Evolutionary conservation across 2,888 invertebrate genomes (phyloP).

Genomic region (Isoperla grammatica): DNA sequence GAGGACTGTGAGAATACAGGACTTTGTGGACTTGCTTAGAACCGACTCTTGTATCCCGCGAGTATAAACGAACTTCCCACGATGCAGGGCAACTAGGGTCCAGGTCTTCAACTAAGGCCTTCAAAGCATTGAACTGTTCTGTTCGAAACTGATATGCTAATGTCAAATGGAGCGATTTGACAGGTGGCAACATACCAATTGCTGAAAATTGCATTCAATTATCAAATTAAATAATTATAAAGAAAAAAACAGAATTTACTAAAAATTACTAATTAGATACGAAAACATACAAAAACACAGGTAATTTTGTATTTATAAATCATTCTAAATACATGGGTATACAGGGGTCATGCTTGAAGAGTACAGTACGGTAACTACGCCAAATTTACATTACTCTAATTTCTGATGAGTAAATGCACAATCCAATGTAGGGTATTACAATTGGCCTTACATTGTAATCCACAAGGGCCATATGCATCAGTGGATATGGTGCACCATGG

Average conservation of each 20-base stretch:
- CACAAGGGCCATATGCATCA: conserved; percentile 56
- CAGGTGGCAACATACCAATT: conserved; percentile 70
- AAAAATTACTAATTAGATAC: conserved; percentile 16
- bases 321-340: no score
- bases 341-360: no score
- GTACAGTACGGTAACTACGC: no score
- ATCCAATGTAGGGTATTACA: no score
- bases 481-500: conserved; percentile 65
- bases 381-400: no score
- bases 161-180: conserved; percentile 81
- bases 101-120: conserved; percentile 66
- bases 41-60: conserved; percentile 70
- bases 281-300: conserved; percentile 10
- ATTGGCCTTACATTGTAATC: conserved; percentile 56
- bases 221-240: no score
- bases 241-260: conserved; percentile 30
- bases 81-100: conserved; percentile 58
- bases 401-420: no score
- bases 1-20: conserved; percentile 65
- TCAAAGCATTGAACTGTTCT: conserved; percentile 63
- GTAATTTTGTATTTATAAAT: no score
- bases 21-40: conserved; percentile 54
- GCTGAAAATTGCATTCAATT: conserved; percentile 45
- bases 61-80: conserved; percentile 86
- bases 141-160: conserved; percentile 82